Conservation (phyloP, 2,113 vertebrate species). For the Elephas maximus region DNA sequence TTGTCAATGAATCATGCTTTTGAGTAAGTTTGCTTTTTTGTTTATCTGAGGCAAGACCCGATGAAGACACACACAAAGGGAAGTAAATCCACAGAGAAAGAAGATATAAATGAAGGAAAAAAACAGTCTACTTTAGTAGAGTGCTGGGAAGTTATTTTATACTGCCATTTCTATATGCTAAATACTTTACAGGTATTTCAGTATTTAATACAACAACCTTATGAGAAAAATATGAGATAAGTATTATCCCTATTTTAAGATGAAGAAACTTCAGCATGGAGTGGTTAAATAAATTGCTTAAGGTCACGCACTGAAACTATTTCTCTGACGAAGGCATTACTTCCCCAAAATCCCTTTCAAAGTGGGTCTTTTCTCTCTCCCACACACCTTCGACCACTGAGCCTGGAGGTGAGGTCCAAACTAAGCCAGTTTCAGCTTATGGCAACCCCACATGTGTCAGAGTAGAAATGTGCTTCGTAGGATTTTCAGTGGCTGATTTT, state of each 20-base stretch:
- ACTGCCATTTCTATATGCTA: not conserved
- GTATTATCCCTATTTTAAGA: not conserved
- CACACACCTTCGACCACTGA: not conserved
- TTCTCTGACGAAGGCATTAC: not conserved
- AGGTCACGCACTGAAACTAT: not conserved
- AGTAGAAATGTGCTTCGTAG: no score
- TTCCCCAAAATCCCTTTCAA: not conserved
- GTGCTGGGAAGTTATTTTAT: not conserved
- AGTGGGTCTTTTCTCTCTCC: not conserved
- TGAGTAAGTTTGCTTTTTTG: not conserved
- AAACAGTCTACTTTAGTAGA: not conserved
- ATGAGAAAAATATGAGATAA: not conserved
- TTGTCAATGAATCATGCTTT: not conserved
- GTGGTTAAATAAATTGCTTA: not conserved
- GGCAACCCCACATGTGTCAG: no score
- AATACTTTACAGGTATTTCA: slow-evolving; percentile 5
- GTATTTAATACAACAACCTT: not conserved
- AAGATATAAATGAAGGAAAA: not conserved
- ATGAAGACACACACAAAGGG: not conserved
- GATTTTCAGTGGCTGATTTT: no score
- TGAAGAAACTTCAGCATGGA: not conserved
- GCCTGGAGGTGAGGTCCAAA: not conserved
- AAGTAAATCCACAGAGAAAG: not conserved
- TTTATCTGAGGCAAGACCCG: not conserved
- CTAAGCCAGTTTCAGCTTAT: not conserved